Conservation (phyloP, 2,113 vertebrate genomes). For the Piaya cayana region DNA sequence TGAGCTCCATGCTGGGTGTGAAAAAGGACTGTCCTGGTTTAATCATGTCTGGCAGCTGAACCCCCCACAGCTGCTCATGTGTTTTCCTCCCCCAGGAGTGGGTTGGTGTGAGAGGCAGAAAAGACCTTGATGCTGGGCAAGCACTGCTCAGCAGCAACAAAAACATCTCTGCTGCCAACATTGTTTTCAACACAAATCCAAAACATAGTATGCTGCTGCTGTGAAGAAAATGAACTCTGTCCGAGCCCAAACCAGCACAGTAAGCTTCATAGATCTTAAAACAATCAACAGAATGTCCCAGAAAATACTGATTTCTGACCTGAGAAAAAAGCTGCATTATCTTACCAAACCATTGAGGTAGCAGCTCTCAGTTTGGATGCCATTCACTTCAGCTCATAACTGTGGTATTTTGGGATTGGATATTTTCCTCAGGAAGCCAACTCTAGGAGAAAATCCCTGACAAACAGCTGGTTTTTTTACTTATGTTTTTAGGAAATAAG, state of each 20-base stretch:
- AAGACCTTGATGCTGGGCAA: background rate
- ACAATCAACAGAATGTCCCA: background rate
- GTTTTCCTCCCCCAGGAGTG: background rate
- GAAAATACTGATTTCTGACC: background rate
- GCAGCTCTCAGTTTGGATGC: background rate
- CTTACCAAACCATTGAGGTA: background rate
- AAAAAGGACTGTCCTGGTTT: background rate
- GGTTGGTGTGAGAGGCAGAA: background rate
- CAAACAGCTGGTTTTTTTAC: background rate
- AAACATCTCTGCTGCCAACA: background rate
- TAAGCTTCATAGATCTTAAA: background rate
- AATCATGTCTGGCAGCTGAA: background rate
- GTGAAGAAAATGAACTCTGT: background rate
- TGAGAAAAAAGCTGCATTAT: background rate
- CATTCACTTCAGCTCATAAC: background rate
- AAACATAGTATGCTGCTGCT: background rate
- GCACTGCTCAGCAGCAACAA: background rate
- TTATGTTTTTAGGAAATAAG: background rate
- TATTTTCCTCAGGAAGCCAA: background rate
- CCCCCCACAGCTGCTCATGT: background rate
- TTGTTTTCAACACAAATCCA: background rate
- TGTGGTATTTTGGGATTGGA: background rate
- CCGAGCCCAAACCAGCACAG: background rate
- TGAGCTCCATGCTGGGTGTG: rapidly evolving
- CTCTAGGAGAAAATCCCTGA: background rate